A percentile compares a stretch with the other conserved stretches of the same genome.
These are phyloP conservation scores for Heliconius sara DNA, from an alignment of 2,888 invertebrate species.

Conservation along the genomic window DNA sequence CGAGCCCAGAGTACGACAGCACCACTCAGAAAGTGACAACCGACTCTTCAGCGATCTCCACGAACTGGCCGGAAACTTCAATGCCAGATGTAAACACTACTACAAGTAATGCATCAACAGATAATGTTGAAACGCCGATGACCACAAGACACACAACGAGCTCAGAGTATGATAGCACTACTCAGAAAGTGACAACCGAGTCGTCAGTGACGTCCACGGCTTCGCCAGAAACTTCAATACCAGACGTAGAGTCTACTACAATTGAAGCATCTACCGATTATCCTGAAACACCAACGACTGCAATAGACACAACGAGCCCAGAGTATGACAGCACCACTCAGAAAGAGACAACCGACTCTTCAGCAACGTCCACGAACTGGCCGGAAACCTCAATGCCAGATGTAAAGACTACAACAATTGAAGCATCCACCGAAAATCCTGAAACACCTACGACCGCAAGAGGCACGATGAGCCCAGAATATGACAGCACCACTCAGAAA, in stretches of 20 bases:
- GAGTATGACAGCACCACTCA: neutral
- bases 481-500: neutral
- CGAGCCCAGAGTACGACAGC: neutral
- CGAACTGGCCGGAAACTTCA: neutral
- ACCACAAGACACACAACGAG: neutral
- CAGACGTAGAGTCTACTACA: neutral
- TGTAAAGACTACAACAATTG: too few species aligned
- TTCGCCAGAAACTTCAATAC: too few species aligned
- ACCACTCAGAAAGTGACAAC: neutral
- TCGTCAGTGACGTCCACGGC: rapidly evolving
- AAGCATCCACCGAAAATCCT: too few species aligned
- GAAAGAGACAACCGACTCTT: neutral
- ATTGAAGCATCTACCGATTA: neutral
- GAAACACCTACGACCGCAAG: neutral
- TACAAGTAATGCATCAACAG: neutral
- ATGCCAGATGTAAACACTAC: neutral
- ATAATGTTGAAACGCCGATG: neutral
- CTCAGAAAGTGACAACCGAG: neutral
- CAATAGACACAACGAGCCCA: neutral
- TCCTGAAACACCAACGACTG: neutral
- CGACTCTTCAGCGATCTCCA: neutral
- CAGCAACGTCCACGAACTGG: neutral
- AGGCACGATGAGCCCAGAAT: neutral
- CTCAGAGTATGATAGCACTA: neutral
- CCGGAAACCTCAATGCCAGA: neutral